A percentile compares a stretch with the other conserved stretches of the same genome.
These are phyloP conservation scores for Tribolium castaneum DNA, from an alignment of 1,140 invertebrate genomes.

Conservation along the genomic window DNA sequence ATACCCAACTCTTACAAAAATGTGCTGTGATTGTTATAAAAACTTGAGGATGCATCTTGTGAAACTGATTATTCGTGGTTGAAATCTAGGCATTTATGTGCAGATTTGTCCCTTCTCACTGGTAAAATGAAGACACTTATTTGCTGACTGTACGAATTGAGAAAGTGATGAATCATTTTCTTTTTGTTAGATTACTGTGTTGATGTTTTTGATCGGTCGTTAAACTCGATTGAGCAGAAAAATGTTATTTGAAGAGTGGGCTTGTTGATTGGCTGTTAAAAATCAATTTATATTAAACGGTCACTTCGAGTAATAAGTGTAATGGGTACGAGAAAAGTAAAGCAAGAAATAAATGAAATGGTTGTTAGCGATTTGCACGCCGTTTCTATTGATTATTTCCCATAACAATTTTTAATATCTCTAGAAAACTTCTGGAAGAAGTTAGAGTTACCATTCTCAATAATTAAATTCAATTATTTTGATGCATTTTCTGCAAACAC, in stretches of 20 bases:
- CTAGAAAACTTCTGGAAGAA: too few relatives aligned
- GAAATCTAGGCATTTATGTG: neutral
- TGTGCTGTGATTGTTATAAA: neutral
- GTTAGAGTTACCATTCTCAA: too few relatives aligned
- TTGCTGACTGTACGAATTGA: neutral
- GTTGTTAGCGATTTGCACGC: too few relatives aligned
- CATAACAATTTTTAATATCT: too few relatives aligned
- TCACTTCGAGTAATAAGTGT: neutral
- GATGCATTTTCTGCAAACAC: too few relatives aligned
- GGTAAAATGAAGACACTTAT: neutral
- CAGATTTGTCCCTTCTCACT: neutral
- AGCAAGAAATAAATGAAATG: too few relatives aligned
- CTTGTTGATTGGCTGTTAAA: neutral
- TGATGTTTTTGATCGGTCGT: constrained; percentile 7
- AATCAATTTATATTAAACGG: neutral
- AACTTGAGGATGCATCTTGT: neutral
- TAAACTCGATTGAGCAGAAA: neutral
- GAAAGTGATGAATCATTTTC: constrained; percentile 17
- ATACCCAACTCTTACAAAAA: neutral
- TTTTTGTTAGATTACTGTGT: constrained; percentile 3
- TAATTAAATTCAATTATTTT: too few relatives aligned
- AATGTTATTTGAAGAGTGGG: neutral
- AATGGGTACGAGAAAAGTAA: neutral
- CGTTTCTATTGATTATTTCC: too few relatives aligned
- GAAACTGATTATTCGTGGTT: neutral